Base-by-base conservation (phyloP, 2,113 vertebrate species). In the Charadrius vociferus region DNA sequence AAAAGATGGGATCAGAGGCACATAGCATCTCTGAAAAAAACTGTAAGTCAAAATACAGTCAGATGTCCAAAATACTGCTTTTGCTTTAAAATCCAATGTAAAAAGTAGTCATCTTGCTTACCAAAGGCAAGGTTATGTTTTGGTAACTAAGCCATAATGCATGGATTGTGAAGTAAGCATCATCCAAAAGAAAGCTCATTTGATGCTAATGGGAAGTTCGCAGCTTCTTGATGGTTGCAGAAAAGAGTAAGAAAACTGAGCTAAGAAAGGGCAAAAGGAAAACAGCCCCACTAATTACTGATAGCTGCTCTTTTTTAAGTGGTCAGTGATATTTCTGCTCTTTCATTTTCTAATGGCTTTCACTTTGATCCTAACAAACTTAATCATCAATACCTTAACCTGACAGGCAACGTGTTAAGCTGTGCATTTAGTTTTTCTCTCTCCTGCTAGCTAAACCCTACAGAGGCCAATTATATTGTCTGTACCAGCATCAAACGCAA, bases 301-400 rank as follows among this genome's bases (percentile, higher is more conserved):
- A 72, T 52, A 82, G 72, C 47, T 86, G 58, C 52, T 74, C 34
- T 63, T 85, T 93, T 72, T 95, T 67, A 86, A 96, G 78, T 41
- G 23, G 79, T 53, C 79, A 30, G 77, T 93, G 78, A 82, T 72
- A 74, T 70, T 88, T 79, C 49, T 56, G 49, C 68, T 93, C 66
- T 97, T 94, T 79, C 37, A 52, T 90, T 74, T 67, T 85, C 50
- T 62, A 55, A 24, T n/a, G 37, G 47, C 32, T 91, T 97, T 91
- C 55, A 66, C 79, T 98, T 98, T 97, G 93, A 96, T 97, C 94
- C 36, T 77, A 56, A 52, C 30, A 94, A 94, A 94, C 43, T 82
- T 55, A 96, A 91, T 67, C 61, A 90, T 78, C 79, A 59, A 62
- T 89, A 84, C 70, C 62, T 9, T 91, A 81, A 94, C 62, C 65